These are phyloP conservation scores for Ischnura elegans DNA, from an alignment of 2,888 invertebrate species.

Conservation along the genomic window DNA sequence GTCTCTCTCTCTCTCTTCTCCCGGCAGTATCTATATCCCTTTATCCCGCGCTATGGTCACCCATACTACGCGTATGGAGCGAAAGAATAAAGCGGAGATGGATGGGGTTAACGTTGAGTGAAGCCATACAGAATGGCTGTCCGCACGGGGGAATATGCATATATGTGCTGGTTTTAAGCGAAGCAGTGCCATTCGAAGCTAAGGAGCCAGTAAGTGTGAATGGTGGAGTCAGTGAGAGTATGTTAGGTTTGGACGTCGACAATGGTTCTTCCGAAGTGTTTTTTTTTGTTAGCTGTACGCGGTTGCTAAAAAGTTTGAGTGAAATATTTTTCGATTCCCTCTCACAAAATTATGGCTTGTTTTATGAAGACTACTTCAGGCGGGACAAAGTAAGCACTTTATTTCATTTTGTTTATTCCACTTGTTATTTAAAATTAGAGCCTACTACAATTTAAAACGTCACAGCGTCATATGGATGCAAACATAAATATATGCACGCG, in stretches of 20 bases:
- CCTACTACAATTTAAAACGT: too few species aligned
- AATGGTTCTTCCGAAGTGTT: not conserved
- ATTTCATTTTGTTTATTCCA: too few species aligned
- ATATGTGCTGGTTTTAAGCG: not conserved
- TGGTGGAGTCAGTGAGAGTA: not conserved
- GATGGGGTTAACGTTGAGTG: not conserved
- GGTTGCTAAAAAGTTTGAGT: too few species aligned
- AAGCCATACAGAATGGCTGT: not conserved
- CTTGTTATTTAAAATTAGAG: too few species aligned
- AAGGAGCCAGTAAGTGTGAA: not conserved
- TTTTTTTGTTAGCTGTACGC: too few species aligned
- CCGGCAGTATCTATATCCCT: not conserved
- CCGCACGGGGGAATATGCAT: not conserved
- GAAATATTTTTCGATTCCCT: too few species aligned
- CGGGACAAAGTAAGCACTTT: too few species aligned
- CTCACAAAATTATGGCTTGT: too few species aligned
- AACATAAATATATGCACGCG: too few species aligned
- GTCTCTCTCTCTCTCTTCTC: not conserved
- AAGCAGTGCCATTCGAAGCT: not conserved
- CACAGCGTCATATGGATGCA: too few species aligned
- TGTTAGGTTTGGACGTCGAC: too few species aligned
- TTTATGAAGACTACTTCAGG: too few species aligned
- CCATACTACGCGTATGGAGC: not conserved
- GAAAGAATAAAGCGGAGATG: conserved; percentile 14
- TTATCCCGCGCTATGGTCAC: not conserved